Evolutionary conservation across 35 echinoderm and acorn worm genomes (phyloP).

Genomic region (Patiria miniata): DNA sequence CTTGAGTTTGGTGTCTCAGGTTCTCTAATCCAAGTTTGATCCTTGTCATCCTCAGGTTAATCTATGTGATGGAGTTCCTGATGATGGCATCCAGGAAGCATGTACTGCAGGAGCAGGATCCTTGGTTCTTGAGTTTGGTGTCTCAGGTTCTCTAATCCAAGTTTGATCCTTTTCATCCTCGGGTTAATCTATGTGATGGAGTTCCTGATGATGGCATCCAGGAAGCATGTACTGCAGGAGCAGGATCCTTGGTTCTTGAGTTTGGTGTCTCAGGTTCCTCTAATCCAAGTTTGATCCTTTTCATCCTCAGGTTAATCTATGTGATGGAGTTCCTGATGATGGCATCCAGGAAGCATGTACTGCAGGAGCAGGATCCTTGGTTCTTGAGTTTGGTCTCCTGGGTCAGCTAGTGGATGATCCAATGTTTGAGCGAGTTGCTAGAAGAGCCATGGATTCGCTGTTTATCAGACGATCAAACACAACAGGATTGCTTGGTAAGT

Average conservation of each 20-base stretch:
- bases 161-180: constrained; percentile 64
- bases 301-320: constrained; percentile 67
- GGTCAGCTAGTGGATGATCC: constrained; percentile 82
- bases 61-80: constrained; percentile 73
- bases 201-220: constrained; percentile 69
- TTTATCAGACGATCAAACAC: constrained; percentile 64
- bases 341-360: constrained; percentile 86
- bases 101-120: constrained; percentile 94
- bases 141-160: constrained; percentile 64
- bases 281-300: background rate
- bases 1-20: constrained; percentile 88
- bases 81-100: constrained; percentile 67
- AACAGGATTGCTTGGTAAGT: constrained; percentile 86
- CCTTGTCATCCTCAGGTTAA: constrained; percentile 70
- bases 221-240: constrained; percentile 92
- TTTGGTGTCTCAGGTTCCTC: constrained; percentile 85
- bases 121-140: constrained; percentile 85
- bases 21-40: constrained; percentile 69
- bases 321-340: constrained; percentile 66
- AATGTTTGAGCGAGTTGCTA: constrained; percentile 76
- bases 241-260: constrained; percentile 81
- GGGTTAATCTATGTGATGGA: constrained; percentile 76
- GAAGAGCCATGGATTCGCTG: constrained; percentile 63
- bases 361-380: constrained; percentile 84
- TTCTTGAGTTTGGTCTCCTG: constrained; percentile 88